phyloP scores from a whole-genome alignment of 2,888 invertebrate species.

The Lepidonotus clava region DNA sequence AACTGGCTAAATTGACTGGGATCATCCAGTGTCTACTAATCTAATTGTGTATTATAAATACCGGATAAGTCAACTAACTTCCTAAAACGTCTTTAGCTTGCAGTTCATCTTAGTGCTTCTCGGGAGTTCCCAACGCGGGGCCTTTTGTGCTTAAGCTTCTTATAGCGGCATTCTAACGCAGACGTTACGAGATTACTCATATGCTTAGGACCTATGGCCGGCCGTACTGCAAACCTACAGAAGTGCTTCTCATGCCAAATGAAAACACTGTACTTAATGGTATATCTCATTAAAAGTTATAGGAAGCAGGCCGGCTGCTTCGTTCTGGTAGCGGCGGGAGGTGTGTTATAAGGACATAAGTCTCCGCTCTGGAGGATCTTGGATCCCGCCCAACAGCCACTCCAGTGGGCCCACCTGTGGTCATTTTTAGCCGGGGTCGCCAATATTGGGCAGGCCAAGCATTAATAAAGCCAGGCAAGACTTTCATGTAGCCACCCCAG shows the following conservation, averaged over 20 bases:
- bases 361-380: not conserved
- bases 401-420: constrained; percentile 38
- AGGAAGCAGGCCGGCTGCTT: not conserved
- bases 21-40: constrained; percentile 49
- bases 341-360: constrained; percentile 20
- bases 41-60: constrained; percentile 49
- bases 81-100: constrained; percentile 29
- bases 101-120: constrained; percentile 29
- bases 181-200: constrained; percentile 46
- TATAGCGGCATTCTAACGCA: constrained; percentile 35
- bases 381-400: constrained; percentile 33
- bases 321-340: constrained; percentile 17
- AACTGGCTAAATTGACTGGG: constrained; percentile 47
- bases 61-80: constrained; percentile 50
- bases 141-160: constrained; percentile 47
- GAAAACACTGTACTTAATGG: constrained; percentile 41
- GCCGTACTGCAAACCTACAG: not conserved
- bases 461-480: constrained; percentile 5
- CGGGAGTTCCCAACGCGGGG: not conserved
- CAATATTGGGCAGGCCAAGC: not conserved
- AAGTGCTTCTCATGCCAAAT: constrained; percentile 51
- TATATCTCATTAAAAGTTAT: constrained; percentile 45
- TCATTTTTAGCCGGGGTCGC: not conserved
- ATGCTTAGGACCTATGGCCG: not conserved
- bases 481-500: not conserved